A percentile compares a stretch with the other conserved stretches of the same genome.
These are phyloP conservation scores for Sebastes melanostomus DNA, from an alignment of 2,797 vertebrate genomes.

Conservation along the genomic window DNA sequence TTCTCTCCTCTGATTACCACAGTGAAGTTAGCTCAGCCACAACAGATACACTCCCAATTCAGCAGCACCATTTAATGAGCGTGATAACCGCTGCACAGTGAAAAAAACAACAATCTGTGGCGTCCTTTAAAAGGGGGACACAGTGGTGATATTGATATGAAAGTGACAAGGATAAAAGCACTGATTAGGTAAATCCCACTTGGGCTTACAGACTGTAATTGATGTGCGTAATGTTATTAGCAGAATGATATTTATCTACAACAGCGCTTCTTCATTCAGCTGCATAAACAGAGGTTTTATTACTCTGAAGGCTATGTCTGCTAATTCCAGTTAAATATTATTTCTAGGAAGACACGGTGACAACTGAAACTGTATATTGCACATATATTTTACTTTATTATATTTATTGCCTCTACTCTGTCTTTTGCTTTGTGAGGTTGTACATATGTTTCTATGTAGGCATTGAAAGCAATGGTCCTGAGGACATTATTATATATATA, in stretches of 20 bases:
- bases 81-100: background rate
- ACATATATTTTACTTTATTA: background rate
- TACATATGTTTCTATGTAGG: background rate
- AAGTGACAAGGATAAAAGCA: constrained; percentile 16
- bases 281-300: constrained; percentile 55
- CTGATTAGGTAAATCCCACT: constrained; percentile 31
- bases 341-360: constrained; percentile 4
- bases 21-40: background rate
- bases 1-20: background rate
- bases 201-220: constrained; percentile 9
- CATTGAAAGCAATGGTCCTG: background rate
- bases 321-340: constrained; percentile 21
- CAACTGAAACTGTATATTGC: background rate
- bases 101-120: background rate
- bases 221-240: constrained; percentile 28
- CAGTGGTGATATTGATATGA: constrained; percentile 3
- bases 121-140: background rate
- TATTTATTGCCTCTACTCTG: background rate
- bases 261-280: constrained; percentile 40
- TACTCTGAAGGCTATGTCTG: constrained; percentile 29
- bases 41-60: constrained; percentile 4
- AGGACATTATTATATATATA: background rate
- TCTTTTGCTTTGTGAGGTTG: background rate
- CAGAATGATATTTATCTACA: constrained; percentile 28
- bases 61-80: background rate